Percentiles rank a stretch among this genome's conserved stretches.
Conservation (phyloP, 2,888 invertebrate species). For the Pheosia gnoma region DNA sequence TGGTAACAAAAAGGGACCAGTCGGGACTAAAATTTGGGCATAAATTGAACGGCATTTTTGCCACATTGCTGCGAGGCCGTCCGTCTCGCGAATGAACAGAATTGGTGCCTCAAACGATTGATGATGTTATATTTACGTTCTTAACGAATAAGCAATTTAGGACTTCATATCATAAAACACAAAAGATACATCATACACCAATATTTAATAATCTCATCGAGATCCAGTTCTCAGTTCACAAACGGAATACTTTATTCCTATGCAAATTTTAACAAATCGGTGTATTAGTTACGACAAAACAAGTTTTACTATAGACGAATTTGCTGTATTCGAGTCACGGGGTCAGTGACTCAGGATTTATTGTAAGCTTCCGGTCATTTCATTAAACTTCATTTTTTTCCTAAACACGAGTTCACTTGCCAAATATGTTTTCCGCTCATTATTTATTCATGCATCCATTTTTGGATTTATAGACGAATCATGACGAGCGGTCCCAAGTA, state of each 20-base stretch:
- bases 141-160: neutral
- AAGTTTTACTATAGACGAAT: conserved; percentile 62
- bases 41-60: conserved; percentile 83
- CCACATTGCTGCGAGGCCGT: conserved; percentile 65
- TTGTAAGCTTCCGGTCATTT: conserved; percentile 72
- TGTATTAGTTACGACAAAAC: conserved; percentile 37
- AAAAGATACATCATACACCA: no score
- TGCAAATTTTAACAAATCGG: conserved; percentile 9
- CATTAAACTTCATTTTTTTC: conserved; percentile 64
- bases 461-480: conserved; percentile 27
- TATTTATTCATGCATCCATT: conserved; percentile 32
- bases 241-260: conserved; percentile 20
- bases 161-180: neutral
- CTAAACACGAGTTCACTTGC: conserved; percentile 47
- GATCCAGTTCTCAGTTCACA: neutral
- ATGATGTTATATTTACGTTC: neutral
- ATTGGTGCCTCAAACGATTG: conserved; percentile 22
- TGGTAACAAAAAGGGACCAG: conserved; percentile 81
- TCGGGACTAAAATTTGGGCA: conserved; percentile 77
- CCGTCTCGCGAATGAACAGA: conserved; percentile 56
- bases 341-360: conserved; percentile 77
- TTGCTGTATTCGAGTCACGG: conserved; percentile 68
- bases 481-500: conserved; percentile 17
- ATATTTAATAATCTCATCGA: neutral
- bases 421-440: conserved; percentile 53